A percentile compares a stretch with the other conserved stretches of the same genome.
Evolutionary conservation across 2,888 invertebrate genomes (phyloP).

Genomic region (Brachylomia viminalis): DNA sequence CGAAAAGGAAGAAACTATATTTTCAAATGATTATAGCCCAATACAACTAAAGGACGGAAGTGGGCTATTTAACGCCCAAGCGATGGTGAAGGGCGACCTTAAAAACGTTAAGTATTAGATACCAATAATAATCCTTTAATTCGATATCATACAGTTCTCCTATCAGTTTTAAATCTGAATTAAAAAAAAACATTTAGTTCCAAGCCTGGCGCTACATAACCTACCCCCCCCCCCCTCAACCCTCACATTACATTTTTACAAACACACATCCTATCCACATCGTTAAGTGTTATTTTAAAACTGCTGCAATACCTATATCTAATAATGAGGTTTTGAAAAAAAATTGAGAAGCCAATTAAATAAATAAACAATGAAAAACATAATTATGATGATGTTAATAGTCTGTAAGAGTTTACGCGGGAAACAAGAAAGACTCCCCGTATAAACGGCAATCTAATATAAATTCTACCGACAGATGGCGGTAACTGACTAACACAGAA

Average conservation of each 20-base stretch:
- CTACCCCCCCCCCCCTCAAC: too few species aligned
- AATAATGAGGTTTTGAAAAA: neutral
- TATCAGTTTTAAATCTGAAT: neutral
- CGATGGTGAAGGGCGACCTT: slow-evolving; percentile 25
- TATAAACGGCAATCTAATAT: slow-evolving; percentile 25
- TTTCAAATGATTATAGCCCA: slow-evolving; percentile 7
- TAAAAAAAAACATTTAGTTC: neutral
- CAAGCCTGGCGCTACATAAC: neutral
- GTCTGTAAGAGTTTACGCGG: slow-evolving; percentile 1
- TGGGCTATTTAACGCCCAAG: slow-evolving; percentile 42
- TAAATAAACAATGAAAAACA: slow-evolving; percentile 1
- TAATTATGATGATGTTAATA: neutral
- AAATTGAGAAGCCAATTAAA: neutral
- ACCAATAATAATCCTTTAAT: slow-evolving; percentile 25
- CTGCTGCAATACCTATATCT: too few species aligned
- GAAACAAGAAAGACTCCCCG: neutral
- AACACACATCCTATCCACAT: neutral
- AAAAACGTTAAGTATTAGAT: slow-evolving; percentile 15
- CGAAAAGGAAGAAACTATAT: neutral
- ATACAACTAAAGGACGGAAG: slow-evolving; percentile 51
- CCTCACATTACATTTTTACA: neutral
- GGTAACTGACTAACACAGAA: slow-evolving; percentile 18
- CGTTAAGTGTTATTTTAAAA: neutral
- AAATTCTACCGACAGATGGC: slow-evolving; percentile 47
- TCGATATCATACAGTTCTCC: slow-evolving; percentile 1